These are phyloP conservation scores for Musca domestica DNA, from an alignment of 1,140 invertebrate species.

Conservation along the genomic window DNA sequence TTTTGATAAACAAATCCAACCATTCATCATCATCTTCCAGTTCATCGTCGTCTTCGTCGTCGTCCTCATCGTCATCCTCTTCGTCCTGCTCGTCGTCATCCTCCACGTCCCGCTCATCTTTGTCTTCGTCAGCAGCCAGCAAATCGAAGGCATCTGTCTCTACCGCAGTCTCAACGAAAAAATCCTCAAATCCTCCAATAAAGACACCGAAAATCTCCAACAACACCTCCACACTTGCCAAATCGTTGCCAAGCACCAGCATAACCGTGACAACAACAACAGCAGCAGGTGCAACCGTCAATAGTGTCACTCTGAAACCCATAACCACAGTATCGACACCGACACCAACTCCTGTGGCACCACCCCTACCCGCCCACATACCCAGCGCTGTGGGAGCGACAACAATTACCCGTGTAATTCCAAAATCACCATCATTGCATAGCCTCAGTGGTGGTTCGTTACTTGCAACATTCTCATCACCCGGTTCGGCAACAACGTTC, in stretches of 20 bases:
- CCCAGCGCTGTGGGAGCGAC: constrained; percentile 13
- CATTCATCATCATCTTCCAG: constrained; percentile 12
- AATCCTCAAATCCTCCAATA: neutral
- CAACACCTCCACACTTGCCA: neutral
- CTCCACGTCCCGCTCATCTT: constrained; percentile 5
- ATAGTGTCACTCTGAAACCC: neutral
- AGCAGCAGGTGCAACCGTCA: neutral
- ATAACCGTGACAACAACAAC: neutral
- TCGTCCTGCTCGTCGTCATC: constrained; percentile 21
- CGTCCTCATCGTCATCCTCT: constrained; percentile 21
- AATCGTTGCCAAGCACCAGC: neutral
- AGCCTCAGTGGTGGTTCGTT: constrained; percentile 41
- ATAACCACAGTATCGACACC: too few species aligned
- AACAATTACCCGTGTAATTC: constrained; percentile 31
- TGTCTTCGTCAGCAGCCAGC: constrained; percentile 11
- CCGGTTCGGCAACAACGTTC: constrained; percentile 40
- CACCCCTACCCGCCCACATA: too few species aligned
- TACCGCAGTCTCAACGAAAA: neutral
- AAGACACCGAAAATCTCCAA: neutral
- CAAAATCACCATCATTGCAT: constrained; percentile 46
- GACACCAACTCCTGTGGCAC: too few species aligned
- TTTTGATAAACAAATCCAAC: neutral
- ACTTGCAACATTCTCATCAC: constrained; percentile 51
- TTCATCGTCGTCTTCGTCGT: constrained; percentile 13
- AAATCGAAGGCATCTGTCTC: neutral